Evolutionary conservation across 2,888 invertebrate species (phyloP), one percentile per base, ranked within the genome.

Genomic region (Pheosia gnoma): DNA sequence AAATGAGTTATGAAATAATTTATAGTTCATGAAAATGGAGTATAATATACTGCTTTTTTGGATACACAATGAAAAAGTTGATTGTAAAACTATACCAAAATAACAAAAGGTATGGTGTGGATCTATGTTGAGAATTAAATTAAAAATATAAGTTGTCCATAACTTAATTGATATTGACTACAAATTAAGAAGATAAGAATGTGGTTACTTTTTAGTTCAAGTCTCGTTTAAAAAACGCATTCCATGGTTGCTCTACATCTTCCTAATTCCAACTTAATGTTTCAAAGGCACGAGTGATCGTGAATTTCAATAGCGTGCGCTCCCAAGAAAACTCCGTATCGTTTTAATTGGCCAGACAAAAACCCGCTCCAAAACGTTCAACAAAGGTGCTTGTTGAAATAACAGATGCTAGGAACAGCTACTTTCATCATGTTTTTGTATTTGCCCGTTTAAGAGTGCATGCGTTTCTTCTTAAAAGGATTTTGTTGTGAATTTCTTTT

Each of bases 311-410:
- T 78, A 83, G 80, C 82, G 83, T 77, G 78, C 70, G 70, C 77
- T 77, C 74, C 74, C 69, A 79, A 82, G 81, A 80, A 80, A 84
- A 82, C 80, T 77, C 25, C 25, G 75, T 84, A 85, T 85, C 81
- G 81, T 72, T 85, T 87, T 87, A 87, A 90, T 89, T 88, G 82
- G 83, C 76, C 75, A 70, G 82, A 90, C 85, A 90, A 87, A 87
- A 90, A 85, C 80, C 79, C 63, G 59, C 68, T 72, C 56, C 45
- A 62, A 59, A 54, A 58, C 65, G 59, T 51, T 51, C 54, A 63
- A 67, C 63, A 71, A 62, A 65, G 64, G 58, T 65, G 65, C 63
- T 67, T 60, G 67, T 66, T 69, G 58, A 68, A 61, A 63, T 59
- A 69, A 65, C 72, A 75, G 67, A 70, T 75, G 75, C 56, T 68